A percentile compares a stretch with the other conserved stretches of the same genome.
Evolutionary conservation across 1,140 invertebrate species (phyloP).

Genomic region (Bombus superbus): DNA sequence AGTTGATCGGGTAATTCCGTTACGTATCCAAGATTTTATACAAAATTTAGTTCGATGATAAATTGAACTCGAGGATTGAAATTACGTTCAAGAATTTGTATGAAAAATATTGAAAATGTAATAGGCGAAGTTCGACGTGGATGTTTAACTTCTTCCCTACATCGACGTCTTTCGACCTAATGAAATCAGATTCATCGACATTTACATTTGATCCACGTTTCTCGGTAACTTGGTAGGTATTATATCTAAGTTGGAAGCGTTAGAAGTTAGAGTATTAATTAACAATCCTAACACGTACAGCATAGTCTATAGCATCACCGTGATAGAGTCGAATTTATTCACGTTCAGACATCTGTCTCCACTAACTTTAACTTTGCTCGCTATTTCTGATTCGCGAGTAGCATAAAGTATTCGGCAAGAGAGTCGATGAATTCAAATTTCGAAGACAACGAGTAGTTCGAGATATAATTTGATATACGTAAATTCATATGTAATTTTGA

Average conservation of each 20-base stretch:
- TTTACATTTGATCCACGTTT: background rate
- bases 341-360: background rate
- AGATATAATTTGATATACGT: too few species aligned
- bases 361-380: background rate
- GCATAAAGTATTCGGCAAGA: background rate
- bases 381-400: background rate
- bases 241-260: background rate
- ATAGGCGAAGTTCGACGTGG: background rate
- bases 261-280: conserved; percentile 9
- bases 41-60: too few species aligned
- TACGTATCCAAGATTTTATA: too few species aligned
- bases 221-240: background rate
- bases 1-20: too few species aligned
- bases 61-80: background rate
- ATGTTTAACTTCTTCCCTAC: background rate
- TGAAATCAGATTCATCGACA: background rate
- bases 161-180: background rate
- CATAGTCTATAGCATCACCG: background rate
- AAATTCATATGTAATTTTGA: too few species aligned
- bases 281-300: conserved; percentile 5
- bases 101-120: background rate
- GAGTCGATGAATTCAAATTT: background rate
- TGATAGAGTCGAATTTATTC: background rate
- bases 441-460: background rate
- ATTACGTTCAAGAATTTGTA: background rate